These are phyloP conservation scores for Eupithecia insigniata DNA, from an alignment of 2,888 invertebrate genomes.

Conservation along the genomic window DNA sequence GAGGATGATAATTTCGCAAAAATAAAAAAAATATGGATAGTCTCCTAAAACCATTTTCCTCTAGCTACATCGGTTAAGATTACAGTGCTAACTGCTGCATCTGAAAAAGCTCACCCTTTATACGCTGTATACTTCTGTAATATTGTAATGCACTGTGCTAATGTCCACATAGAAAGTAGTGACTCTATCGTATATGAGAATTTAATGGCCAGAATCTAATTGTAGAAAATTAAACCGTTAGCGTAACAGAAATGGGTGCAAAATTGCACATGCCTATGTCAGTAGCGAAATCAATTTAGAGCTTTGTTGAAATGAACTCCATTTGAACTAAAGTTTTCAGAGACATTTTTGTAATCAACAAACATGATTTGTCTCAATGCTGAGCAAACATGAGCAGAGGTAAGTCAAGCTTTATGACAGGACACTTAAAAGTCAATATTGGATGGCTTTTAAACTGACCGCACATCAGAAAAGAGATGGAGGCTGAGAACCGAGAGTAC, in stretches of 20 bases:
- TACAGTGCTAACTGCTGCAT: too few species aligned
- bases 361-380: not conserved
- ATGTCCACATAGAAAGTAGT: constrained; percentile 10
- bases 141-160: not conserved
- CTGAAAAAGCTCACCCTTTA: too few species aligned
- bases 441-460: not conserved
- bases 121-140: not conserved
- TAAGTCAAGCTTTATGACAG: not conserved
- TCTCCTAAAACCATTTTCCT: too few species aligned
- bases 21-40: too few species aligned
- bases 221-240: constrained; percentile 15
- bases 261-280: constrained; percentile 6
- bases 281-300: not conserved
- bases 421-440: not conserved
- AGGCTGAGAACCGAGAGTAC: not conserved
- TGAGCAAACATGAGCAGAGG: not conserved
- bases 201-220: constrained; percentile 13
- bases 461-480: not conserved
- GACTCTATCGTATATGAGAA: constrained; percentile 12
- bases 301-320: constrained; percentile 6
- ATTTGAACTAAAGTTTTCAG: not conserved
- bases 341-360: not conserved
- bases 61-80: too few species aligned
- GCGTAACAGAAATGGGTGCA: constrained; percentile 10
- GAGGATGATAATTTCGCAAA: too few species aligned